Evolutionary conservation across 2,797 vertebrate species (phyloP).

Genomic region (Lagorchestes hirsutus): DNA sequence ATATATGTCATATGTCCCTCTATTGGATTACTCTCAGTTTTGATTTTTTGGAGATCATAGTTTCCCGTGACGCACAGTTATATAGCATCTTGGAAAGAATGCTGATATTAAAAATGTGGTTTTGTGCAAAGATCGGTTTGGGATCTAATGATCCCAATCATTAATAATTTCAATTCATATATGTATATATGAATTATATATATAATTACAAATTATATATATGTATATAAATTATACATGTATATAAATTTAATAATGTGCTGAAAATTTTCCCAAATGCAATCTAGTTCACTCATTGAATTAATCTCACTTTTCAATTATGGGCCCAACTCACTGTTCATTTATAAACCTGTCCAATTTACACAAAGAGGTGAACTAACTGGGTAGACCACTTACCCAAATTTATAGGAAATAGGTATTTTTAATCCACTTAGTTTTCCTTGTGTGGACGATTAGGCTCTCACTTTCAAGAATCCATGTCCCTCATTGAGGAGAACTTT

Average conservation of each 20-base stretch:
- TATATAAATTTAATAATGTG: neutral
- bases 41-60: neutral
- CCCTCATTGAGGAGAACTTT: neutral
- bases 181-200: no score
- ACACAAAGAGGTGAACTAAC: neutral
- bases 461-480: neutral
- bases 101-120: neutral
- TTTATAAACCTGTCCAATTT: neutral
- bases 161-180: no score
- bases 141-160: neutral
- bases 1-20: neutral
- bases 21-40: neutral
- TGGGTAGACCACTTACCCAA: neutral
- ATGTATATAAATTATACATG: no score
- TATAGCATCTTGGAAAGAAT: neutral
- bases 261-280: neutral
- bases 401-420: neutral
- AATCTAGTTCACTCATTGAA: neutral
- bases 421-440: neutral
- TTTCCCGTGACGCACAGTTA: neutral
- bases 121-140: neutral
- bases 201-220: no score
- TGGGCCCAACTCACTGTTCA: neutral
- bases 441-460: neutral
- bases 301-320: neutral